These are phyloP conservation scores for Chymomyza procnemis DNA, from an alignment of 2,888 invertebrate genomes.

Conservation along the genomic window DNA sequence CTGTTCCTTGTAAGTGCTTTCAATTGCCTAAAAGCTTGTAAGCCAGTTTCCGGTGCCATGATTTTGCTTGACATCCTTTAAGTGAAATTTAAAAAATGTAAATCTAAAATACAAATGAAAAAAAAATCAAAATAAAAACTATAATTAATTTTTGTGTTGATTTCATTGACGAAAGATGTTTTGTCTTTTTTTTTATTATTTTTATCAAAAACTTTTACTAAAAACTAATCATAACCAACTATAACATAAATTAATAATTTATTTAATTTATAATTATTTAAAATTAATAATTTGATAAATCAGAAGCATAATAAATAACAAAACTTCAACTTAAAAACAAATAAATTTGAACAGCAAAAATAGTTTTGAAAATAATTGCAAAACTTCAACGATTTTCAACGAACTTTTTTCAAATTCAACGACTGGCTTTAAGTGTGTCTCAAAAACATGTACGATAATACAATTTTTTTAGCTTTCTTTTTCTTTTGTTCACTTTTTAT, in stretches of 20 bases:
- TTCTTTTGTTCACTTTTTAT: not conserved
- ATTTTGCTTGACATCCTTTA: slow-evolving; percentile 22
- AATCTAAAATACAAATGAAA: not conserved
- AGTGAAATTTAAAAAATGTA: not conserved
- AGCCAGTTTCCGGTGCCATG: slow-evolving; percentile 66
- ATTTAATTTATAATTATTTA: slow-evolving; percentile 46
- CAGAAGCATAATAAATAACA: slow-evolving; percentile 61
- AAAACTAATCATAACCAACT: slow-evolving; percentile 76
- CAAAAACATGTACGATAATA: slow-evolving; percentile 1
- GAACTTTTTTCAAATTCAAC: slow-evolving; percentile 24
- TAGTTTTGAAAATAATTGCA: slow-evolving; percentile 34
- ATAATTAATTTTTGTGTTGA: slow-evolving; percentile 41
- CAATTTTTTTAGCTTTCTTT: slow-evolving; percentile 3
- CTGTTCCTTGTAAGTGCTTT: slow-evolving; percentile 55
- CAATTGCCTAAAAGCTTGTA: slow-evolving; percentile 72
- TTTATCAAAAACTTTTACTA: slow-evolving; percentile 64
- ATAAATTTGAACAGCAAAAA: slow-evolving; percentile 20
- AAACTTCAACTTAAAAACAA: slow-evolving; percentile 68
- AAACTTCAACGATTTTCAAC: slow-evolving; percentile 25
- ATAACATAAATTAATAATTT: slow-evolving; percentile 75
- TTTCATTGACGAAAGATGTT: slow-evolving; percentile 39
- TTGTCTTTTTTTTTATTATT: slow-evolving; percentile 55
- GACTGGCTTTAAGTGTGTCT: slow-evolving; percentile 14
- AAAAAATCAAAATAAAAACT: slow-evolving; percentile 23
- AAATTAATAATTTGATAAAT: slow-evolving; percentile 59